Conservation (phyloP, 2,888 invertebrate species). For the Acleris emargana region DNA sequence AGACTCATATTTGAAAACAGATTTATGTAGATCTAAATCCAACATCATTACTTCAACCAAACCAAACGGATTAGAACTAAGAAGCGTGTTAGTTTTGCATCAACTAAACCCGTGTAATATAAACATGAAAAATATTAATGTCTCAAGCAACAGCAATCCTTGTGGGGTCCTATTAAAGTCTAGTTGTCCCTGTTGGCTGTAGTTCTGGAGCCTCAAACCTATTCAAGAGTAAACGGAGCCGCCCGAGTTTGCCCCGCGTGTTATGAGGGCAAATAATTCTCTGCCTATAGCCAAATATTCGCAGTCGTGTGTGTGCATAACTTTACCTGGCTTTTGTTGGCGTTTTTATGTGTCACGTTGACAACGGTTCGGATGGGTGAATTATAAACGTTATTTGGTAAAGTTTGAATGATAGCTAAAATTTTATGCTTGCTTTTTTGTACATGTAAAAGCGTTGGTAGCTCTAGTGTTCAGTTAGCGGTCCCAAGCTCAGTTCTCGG, state of each 20-base stretch:
- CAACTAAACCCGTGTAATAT: conserved; percentile 16
- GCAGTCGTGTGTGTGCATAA: conserved; percentile 64
- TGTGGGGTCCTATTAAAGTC: too few species aligned
- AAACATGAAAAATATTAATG: too few species aligned
- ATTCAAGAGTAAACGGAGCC: conserved; percentile 40
- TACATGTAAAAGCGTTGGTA: too few species aligned
- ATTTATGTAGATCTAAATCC: too few species aligned
- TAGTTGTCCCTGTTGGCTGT: too few species aligned
- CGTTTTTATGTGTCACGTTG: background rate
- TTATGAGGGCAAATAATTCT: conserved; percentile 16
- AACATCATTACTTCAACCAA: background rate
- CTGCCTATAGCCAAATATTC: background rate
- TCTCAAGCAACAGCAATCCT: too few species aligned
- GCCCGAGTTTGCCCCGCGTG: conserved; percentile 40
- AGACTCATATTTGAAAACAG: too few species aligned
- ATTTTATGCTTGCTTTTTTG: too few species aligned
- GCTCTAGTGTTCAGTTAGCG: too few species aligned
- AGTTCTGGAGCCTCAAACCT: conserved; percentile 39
- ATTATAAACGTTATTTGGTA: background rate
- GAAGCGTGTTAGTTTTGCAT: conserved; percentile 1
- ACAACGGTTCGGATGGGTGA: background rate
- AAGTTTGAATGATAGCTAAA: too few species aligned
- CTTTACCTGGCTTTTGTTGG: conserved; percentile 42
- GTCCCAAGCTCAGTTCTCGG: too few species aligned
- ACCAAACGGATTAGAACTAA: background rate